A percentile compares a stretch with the other conserved stretches of the same genome.
Conservation (phyloP, 64 coral and sea anemone genomes). For the Astreopora myriophthalma region DNA sequence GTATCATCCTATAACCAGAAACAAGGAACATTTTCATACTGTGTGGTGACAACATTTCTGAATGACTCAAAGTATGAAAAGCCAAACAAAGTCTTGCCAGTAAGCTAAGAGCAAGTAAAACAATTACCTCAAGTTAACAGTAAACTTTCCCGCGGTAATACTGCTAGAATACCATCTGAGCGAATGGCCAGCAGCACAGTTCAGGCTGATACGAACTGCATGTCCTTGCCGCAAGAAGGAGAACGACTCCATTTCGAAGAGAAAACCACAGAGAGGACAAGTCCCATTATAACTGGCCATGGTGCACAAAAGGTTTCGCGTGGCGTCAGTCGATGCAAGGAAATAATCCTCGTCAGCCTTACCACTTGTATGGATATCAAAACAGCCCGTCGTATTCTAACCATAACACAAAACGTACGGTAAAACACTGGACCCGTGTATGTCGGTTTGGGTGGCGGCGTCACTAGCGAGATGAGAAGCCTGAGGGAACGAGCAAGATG, state of each 20-base stretch:
- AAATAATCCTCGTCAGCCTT: slow-evolving; percentile 6
- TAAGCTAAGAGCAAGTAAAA: no score
- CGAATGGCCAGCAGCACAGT: slow-evolving; percentile 32
- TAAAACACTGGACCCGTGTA: neutral
- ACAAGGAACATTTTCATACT: neutral
- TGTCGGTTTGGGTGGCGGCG: slow-evolving; percentile 2
- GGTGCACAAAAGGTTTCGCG: neutral
- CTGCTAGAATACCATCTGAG: slow-evolving; percentile 19
- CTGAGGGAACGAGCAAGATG: neutral
- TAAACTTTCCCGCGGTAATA: neutral
- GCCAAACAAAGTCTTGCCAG: no score
- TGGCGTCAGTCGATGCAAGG: neutral
- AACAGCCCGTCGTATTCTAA: slow-evolving; percentile 23
- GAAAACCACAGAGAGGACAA: slow-evolving; percentile 19
- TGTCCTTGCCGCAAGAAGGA: slow-evolving; percentile 1
- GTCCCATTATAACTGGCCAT: neutral
- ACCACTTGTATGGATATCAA: neutral
- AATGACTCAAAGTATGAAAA: no score
- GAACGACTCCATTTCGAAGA: neutral
- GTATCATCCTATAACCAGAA: neutral
- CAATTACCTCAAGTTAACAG: neutral
- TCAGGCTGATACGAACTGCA: slow-evolving; percentile 5
- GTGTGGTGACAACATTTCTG: neutral
- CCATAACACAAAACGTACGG: neutral
- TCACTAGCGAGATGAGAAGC: neutral